Evolutionary conservation across 2,113 vertebrate genomes (phyloP).

Genomic region (Poecilia latipinna): DNA sequence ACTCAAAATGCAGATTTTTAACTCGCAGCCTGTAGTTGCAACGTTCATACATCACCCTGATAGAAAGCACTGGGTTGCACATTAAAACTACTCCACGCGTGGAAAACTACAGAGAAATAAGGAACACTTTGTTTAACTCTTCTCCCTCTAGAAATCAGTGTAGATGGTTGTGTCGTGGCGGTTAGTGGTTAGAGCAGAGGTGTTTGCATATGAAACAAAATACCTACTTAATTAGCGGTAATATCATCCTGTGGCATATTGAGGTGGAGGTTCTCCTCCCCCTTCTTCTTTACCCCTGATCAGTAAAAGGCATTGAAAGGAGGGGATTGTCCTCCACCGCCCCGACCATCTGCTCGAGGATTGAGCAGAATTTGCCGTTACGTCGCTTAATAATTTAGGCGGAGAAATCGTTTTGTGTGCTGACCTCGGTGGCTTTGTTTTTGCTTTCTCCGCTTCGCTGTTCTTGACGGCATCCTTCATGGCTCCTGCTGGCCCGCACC

Average conservation of each 20-base stretch:
- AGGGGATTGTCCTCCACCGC: conserved; percentile 47
- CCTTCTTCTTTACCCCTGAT: conserved; percentile 58
- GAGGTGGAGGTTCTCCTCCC: conserved; percentile 61
- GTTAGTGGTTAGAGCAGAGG: conserved; percentile 42
- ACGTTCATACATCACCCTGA: conserved; percentile 18
- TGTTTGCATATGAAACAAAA: conserved; percentile 71
- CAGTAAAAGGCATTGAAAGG: conserved; percentile 63
- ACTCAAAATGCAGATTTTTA: conserved; percentile 32
- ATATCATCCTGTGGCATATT: conserved; percentile 71
- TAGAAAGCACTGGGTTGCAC: conserved; percentile 31
- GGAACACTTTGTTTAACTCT: conserved; percentile 31
- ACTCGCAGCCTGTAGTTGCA: conserved; percentile 37
- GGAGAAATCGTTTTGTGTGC: conserved; percentile 58
- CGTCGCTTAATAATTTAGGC: conserved; percentile 70
- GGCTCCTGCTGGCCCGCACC: conserved; percentile 32
- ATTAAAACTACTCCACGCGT: conserved; percentile 33
- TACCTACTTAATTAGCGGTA: conserved; percentile 76
- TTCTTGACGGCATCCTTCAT: conserved; percentile 52
- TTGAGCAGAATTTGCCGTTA: conserved; percentile 40
- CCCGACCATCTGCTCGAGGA: conserved; percentile 58
- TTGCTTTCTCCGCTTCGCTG: background rate
- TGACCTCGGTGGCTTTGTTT: conserved; percentile 73
- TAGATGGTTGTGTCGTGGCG: conserved; percentile 21
- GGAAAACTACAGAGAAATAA: conserved; percentile 21
- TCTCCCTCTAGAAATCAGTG: conserved; percentile 29